A percentile compares a stretch with the other conserved stretches of the same genome.
These are phyloP conservation scores for Epinotia demarniana DNA, from an alignment of 2,888 invertebrate genomes.

Conservation along the genomic window DNA sequence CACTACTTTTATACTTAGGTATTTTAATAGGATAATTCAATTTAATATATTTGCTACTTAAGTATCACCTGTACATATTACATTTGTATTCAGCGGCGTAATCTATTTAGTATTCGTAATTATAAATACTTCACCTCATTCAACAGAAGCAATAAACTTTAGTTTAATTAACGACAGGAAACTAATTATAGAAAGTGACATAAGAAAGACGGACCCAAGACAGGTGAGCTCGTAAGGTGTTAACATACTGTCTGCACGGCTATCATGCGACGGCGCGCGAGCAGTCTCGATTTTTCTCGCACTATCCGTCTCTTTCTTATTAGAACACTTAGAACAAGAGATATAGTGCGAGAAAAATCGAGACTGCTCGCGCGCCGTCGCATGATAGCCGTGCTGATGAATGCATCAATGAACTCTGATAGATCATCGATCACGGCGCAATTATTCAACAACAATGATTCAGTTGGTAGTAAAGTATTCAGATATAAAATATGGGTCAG, in stretches of 20 bases:
- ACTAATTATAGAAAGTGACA: neutral
- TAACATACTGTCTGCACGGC: no score
- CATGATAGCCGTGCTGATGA: no score
- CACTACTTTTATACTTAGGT: slow-evolving; percentile 76
- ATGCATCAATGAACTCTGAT: neutral
- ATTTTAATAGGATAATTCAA: slow-evolving; percentile 68
- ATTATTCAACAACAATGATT: neutral
- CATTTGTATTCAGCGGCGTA: slow-evolving; percentile 42
- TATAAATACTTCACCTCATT: slow-evolving; percentile 25
- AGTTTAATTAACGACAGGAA: neutral
- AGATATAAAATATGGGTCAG: neutral
- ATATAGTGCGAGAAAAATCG: no score
- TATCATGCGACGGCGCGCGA: no score
- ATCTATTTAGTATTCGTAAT: slow-evolving; percentile 34
- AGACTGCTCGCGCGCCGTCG: no score
- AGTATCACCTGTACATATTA: slow-evolving; percentile 48
- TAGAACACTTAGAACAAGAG: no score
- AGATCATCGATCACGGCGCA: neutral
- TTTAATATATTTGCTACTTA: slow-evolving; percentile 46
- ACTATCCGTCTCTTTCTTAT: no score
- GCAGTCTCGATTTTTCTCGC: no score
- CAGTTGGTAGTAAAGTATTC: neutral
- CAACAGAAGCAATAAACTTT: slow-evolving; percentile 28
- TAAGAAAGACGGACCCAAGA: neutral
- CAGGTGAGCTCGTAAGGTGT: neutral